These are phyloP conservation scores for Perccottus glenii DNA, from an alignment of 2,113 vertebrate genomes.

Conservation along the genomic window DNA sequence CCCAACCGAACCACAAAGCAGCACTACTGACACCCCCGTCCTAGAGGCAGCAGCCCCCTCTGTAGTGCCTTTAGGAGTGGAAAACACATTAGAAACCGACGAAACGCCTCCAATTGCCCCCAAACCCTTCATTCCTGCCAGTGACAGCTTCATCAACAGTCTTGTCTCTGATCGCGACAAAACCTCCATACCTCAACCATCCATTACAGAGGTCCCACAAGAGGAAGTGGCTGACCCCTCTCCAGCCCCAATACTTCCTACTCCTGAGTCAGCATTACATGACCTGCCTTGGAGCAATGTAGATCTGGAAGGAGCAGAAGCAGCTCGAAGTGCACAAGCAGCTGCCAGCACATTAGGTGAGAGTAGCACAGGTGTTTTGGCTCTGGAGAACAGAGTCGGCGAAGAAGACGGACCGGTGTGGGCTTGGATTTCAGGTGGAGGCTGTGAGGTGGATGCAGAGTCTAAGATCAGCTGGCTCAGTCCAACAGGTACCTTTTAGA, in stretches of 20 bases:
- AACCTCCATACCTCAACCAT: conserved; percentile 10
- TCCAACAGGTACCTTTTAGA: conserved; percentile 58
- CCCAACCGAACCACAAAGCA: conserved; percentile 30
- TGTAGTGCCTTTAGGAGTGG: conserved; percentile 50
- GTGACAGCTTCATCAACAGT: conserved; percentile 81
- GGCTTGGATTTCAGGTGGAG: conserved; percentile 92
- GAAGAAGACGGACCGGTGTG: conserved; percentile 85
- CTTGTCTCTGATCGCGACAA: conserved; percentile 75
- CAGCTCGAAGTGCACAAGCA: conserved; percentile 25
- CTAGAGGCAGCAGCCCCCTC: conserved; percentile 60
- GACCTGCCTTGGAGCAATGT: conserved; percentile 91
- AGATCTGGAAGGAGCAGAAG: conserved; percentile 87
- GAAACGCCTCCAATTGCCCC: conserved; percentile 29
- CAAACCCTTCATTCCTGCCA: conserved; percentile 71
- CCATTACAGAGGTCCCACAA: conserved; percentile 45
- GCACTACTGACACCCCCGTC: conserved; percentile 31
- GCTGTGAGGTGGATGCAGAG: conserved; percentile 84
- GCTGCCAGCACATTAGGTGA: conserved; percentile 10
- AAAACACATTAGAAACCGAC: conserved; percentile 15
- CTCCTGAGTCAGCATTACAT: conserved; percentile 26
- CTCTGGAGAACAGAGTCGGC: conserved; percentile 78
- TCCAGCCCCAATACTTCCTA: conserved; percentile 25
- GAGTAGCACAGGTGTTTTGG: conserved; percentile 69
- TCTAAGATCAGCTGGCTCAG: conserved; percentile 87
- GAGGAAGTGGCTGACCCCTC: conserved; percentile 23